Evolutionary conservation across 2,797 vertebrate species (phyloP), one percentile per base, ranked within the genome.

Genomic region (Urosaurus nigricauda): DNA sequence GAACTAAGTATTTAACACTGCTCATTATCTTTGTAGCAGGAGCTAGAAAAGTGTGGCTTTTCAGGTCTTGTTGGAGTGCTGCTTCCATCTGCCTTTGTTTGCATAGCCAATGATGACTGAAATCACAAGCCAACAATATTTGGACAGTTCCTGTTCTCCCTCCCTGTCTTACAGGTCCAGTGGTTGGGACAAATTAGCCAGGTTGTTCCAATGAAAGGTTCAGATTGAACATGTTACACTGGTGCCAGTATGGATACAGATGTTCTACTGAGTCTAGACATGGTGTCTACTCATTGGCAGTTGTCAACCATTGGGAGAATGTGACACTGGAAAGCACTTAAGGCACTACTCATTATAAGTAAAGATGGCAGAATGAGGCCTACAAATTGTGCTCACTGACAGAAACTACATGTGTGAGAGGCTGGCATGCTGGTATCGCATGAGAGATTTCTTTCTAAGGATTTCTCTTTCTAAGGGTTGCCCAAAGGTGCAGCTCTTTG

Each of bases 271-370:
- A 68, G 16, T 71, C 63, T 35, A 88, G 74, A 84, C 40, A 40
- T 70, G 37, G 21, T 75, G 47, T 56, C 71, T 37, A 65, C n/a
- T 73, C 40, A 84, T 13, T 78, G 79, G 79, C 43, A 75, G 58
- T 53, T 82, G 70, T 81, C 37, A 71, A 85, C 65, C 24, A 75
- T 32, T 82, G 78, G 79, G 84, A 68, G 60, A 82, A 75, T 70
- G 56, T 86, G 56, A 89, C 35, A 82, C 35, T 56, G 78, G 71
- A 85, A 89, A 86, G 84, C 84, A 83, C 81, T 83, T 88, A 89
- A 89, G 84, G 88, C 88, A 89, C 88, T 86, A 82, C 79, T 89
- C 79, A 82, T 86, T 86, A 37, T 56, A 89, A 86, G 84, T 89
- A 86, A 89, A 56, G 88, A 82, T 89, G 88, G 84, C 70, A 82